These are phyloP conservation scores for Luidia sarsii DNA, from an alignment of 53 echinoderm and acorn worm genomes.

Conservation along the genomic window DNA sequence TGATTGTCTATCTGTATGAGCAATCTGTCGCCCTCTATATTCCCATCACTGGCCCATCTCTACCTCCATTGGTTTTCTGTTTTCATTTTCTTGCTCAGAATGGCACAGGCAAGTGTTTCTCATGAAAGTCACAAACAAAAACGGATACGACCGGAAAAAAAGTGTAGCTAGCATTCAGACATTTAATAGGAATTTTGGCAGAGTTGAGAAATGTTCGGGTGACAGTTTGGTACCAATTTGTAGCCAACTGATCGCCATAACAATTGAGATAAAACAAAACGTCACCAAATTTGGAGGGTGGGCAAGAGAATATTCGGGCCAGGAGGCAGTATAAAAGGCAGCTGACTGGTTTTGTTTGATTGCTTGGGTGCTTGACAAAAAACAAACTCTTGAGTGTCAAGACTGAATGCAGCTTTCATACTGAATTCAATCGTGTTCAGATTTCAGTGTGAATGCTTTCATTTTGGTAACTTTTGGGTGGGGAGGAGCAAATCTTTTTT, in stretches of 20 bases:
- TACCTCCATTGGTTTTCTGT: conserved; percentile 68
- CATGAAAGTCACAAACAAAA: too few relatives aligned
- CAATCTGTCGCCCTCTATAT: neutral
- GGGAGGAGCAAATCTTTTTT: neutral
- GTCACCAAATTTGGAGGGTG: conserved; percentile 41
- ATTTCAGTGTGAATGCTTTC: too few relatives aligned
- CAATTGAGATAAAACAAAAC: neutral
- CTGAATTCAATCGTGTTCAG: too few relatives aligned
- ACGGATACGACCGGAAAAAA: too few relatives aligned
- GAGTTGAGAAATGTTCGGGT: neutral
- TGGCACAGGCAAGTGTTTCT: conserved; percentile 83
- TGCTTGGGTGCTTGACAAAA: too few relatives aligned
- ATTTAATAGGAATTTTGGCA: neutral
- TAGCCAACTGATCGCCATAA: too few relatives aligned
- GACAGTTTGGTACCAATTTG: neutral
- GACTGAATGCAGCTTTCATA: too few relatives aligned
- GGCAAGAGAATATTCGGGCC: neutral
- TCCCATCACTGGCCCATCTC: conserved; percentile 51
- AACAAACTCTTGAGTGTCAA: too few relatives aligned
- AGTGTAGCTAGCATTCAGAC: too few relatives aligned
- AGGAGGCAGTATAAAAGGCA: conserved; percentile 12
- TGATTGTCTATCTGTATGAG: too few relatives aligned
- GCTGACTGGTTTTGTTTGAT: neutral
- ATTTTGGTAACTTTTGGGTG: too few relatives aligned
- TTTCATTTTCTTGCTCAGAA: conserved; percentile 57